Percentiles rank a stretch among this genome's conserved stretches.
These are phyloP conservation scores for Pyrgus malvae DNA, from an alignment of 2,888 invertebrate genomes.

Conservation along the genomic window DNA sequence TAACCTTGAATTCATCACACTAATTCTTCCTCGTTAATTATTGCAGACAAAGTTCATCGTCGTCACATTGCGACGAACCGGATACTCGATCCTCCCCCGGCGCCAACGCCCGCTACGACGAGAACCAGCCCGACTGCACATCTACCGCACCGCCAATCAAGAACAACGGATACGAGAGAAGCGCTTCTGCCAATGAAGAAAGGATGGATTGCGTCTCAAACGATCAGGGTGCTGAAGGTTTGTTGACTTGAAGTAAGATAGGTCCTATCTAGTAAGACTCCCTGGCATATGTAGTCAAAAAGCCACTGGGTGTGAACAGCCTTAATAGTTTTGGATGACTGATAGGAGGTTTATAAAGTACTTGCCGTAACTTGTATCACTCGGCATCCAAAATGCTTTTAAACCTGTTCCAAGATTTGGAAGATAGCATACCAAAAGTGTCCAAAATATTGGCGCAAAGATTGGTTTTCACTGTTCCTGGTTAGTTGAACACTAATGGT, in stretches of 20 bases:
- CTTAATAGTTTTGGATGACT: no score
- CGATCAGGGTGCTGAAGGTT: slow-evolving; percentile 80
- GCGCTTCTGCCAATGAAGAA: slow-evolving; percentile 68
- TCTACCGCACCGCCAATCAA: slow-evolving; percentile 72
- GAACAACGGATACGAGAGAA: slow-evolving; percentile 79
- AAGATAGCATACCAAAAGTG: no score
- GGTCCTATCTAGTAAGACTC: slow-evolving; percentile 17
- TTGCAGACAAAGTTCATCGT: slow-evolving; percentile 76
- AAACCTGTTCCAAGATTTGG: no score
- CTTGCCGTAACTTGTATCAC: no score
- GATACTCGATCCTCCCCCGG: slow-evolving; percentile 78
- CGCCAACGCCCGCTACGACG: slow-evolving; percentile 71
- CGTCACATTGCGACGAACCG: slow-evolving; percentile 78
- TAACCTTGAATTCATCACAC: background rate
- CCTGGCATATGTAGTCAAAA: background rate
- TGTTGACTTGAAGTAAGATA: slow-evolving; percentile 28
- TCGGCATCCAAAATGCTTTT: no score
- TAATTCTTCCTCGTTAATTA: background rate
- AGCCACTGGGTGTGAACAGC: no score
- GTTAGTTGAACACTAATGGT: no score
- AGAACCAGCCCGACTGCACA: slow-evolving; percentile 71
- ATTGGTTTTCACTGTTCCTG: no score
- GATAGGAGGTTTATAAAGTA: no score
- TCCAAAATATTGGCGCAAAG: no score
- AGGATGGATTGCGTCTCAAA: slow-evolving; percentile 73